Evolutionary conservation across 2,113 vertebrate species (phyloP), one percentile per base, ranked within the genome.

Genomic region (Platichthys stellatus): DNA sequence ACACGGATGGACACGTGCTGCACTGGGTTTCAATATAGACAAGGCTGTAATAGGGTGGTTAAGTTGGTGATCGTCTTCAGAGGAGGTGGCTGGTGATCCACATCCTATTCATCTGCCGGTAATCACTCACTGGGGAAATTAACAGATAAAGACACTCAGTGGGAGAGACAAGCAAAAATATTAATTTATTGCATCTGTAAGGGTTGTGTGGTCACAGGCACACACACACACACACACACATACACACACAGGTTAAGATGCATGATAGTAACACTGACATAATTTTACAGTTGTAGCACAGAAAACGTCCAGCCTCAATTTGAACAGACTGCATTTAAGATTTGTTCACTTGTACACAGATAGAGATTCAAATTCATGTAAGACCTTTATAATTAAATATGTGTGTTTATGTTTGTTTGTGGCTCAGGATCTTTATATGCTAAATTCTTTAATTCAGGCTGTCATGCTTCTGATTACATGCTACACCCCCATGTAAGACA

Each of bases 401-500:
- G 47, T 68, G 54, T 59, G 45, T 61, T 80, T 69, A 64, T 79
- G 70, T 79, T 82, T 74, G 59, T 49, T 68, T 61, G 38, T 72
- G 86, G 75, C 76, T 78, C 18, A 3, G 15, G 31, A 6, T 70
- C 64, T 14, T 21, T 59, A 53, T 57, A 81, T 59, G 77, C 69
- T 84, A 62, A 83, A 84, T 76, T 67, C 60, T 80, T 75, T 77
- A 83, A 78, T 80, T 58, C 69, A 69, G 65, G 40, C 69, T 81
- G 71, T 67, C 72, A 80, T 77, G 81, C 81, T 26, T 81, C 54
- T 78, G 85, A 89, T 86, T 87, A 76, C 69, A 81, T 82, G 85
- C 79, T 58, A 81, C 83, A 86, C 79, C 69, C 74, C 67, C 75
- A 67, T 63, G 77, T 76, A 78, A 84, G 87, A 90, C 87, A 88